phyloP scores from a whole-genome alignment of 2,888 invertebrate genomes.

The Conops quadrifasciatus region DNA sequence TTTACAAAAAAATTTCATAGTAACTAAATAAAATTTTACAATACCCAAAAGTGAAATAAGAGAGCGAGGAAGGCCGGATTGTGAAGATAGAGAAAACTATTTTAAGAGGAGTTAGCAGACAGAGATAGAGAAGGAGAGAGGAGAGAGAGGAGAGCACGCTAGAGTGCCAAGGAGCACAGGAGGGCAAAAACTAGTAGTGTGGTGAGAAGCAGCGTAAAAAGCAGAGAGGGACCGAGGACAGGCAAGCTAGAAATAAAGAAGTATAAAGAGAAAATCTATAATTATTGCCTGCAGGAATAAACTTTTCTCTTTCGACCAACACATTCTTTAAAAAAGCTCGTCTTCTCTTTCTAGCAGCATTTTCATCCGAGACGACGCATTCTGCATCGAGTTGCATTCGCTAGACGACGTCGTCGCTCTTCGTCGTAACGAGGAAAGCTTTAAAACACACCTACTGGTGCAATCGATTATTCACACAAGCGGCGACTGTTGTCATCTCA shows the following conservation, averaged over 20 bases:
- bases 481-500: constrained; percentile 19
- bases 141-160: background rate
- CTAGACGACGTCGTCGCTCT: constrained; percentile 9
- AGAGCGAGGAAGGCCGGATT: too few relatives aligned
- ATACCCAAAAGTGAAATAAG: background rate
- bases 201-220: constrained; percentile 2
- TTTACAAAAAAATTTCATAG: too few relatives aligned
- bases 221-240: constrained; percentile 20
- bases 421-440: background rate
- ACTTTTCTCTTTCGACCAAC: background rate
- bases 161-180: constrained; percentile 16
- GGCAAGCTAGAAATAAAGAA: background rate
- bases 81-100: too few relatives aligned
- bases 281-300: background rate
- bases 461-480: constrained; percentile 36
- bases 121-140: background rate
- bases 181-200: constrained; percentile 10
- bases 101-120: constrained; percentile 4
- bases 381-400: background rate
- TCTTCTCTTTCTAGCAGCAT: background rate
- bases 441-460: constrained; percentile 30
- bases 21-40: too few relatives aligned
- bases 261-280: constrained; percentile 37
- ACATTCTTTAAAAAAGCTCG: constrained; percentile 2
- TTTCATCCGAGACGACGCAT: constrained; percentile 10